Percentiles rank a stretch among this genome's conserved stretches.
Evolutionary conservation across 2,797 vertebrate genomes (phyloP).

Genomic region (Coreius guichenoti): DNA sequence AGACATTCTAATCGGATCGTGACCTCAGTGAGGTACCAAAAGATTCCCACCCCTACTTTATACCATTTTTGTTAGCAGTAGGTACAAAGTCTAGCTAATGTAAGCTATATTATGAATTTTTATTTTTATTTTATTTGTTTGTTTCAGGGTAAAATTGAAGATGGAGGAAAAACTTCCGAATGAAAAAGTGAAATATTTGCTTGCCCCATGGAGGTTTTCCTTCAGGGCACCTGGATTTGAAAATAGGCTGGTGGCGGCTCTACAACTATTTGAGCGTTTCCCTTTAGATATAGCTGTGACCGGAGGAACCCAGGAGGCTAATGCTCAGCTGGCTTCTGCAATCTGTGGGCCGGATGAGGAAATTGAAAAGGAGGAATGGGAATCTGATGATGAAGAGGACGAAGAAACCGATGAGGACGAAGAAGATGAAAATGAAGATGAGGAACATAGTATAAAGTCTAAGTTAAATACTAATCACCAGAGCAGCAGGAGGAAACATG

Average conservation of each 20-base stretch:
- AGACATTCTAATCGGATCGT: too few relatives aligned
- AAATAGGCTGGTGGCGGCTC: constrained; percentile 49
- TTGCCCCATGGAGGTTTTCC: constrained; percentile 60
- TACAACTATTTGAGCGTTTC: constrained; percentile 61
- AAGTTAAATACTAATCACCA: background rate
- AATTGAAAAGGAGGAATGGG: constrained; percentile 28
- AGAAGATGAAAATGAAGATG: background rate
- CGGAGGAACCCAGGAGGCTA: constrained; percentile 58
- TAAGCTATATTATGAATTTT: background rate
- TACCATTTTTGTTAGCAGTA: background rate
- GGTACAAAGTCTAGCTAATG: background rate
- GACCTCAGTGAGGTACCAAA: too few relatives aligned
- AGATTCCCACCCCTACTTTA: too few relatives aligned
- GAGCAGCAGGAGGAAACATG: background rate
- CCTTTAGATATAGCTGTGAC: constrained; percentile 62
- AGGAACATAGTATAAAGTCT: background rate
- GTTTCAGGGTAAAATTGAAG: background rate
- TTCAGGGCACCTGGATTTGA: constrained; percentile 52
- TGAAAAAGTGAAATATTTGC: constrained; percentile 55
- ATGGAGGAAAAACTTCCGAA: constrained; percentile 61
- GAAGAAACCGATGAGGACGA: constrained; percentile 18
- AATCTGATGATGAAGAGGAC: constrained; percentile 25
- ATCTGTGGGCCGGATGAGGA: constrained; percentile 43
- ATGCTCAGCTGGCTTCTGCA: constrained; percentile 38
- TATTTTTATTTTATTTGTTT: background rate